Evolutionary conservation across 1,140 invertebrate genomes (phyloP).

Genomic region (Drosophila setifemur): DNA sequence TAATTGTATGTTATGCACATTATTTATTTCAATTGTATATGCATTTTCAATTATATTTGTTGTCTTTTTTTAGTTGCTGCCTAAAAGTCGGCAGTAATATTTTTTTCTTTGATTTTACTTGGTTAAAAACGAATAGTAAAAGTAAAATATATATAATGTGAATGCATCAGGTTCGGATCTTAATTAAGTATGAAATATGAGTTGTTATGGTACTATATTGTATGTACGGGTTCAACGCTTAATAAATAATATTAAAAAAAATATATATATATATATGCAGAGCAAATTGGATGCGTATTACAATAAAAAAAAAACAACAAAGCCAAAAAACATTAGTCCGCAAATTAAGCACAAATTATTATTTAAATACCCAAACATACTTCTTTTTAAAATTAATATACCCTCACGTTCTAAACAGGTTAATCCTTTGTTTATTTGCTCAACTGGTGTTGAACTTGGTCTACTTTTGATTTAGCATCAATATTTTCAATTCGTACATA

Average conservation of each 20-base stretch:
- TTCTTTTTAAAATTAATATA: not conserved
- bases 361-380: not conserved
- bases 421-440: slow-evolving; percentile 11
- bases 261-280: no score
- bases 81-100: slow-evolving; percentile 30
- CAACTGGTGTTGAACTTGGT: slow-evolving; percentile 33
- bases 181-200: no score
- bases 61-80: not conserved
- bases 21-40: not conserved
- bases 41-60: not conserved
- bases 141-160: no score
- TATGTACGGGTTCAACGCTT: no score
- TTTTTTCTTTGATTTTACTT: no score
- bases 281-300: no score
- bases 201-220: no score
- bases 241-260: no score
- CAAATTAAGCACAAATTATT: not conserved
- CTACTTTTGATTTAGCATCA: slow-evolving; percentile 22
- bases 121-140: no score
- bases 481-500: slow-evolving; percentile 23
- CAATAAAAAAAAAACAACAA: not conserved
- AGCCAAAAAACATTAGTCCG: no score
- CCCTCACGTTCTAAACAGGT: no score
- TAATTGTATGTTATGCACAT: not conserved
- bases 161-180: no score